phyloP scores from a whole-genome alignment of 1,140 invertebrate species.

The Steinernema khuongi region DNA sequence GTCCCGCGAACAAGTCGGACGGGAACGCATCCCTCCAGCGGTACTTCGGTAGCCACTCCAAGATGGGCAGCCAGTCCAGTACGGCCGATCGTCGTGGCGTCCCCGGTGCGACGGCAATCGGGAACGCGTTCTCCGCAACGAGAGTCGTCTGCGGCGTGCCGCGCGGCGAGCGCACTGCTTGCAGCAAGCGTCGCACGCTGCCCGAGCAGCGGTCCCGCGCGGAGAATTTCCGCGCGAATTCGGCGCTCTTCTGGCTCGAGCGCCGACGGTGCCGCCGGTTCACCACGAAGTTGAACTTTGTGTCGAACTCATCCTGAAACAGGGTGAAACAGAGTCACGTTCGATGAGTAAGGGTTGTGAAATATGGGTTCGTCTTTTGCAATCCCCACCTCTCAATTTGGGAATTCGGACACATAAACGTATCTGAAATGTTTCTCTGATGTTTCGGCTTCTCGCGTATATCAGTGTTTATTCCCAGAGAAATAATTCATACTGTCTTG shows the following conservation, averaged over 20 bases:
- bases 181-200: background rate
- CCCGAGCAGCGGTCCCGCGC: background rate
- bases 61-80: background rate
- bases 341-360: no score
- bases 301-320: constrained; percentile 46
- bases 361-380: no score
- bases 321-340: background rate
- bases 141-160: background rate
- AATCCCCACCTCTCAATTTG: no score
- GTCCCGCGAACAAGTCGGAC: background rate
- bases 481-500: no score
- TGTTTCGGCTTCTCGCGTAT: no score
- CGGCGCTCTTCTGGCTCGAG: constrained; percentile 22
- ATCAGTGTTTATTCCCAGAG: no score
- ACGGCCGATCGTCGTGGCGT: background rate
- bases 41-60: constrained; percentile 1
- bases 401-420: no score
- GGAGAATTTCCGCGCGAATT: background rate
- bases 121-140: background rate
- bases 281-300: constrained; percentile 45
- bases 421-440: no score
- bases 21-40: background rate
- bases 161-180: background rate
- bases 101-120: background rate
- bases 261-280: constrained; percentile 23